Evolutionary conservation across 1,140 invertebrate species (phyloP), one percentile per base, ranked within the genome.

Genomic region (Trissolcus basalis): DNA sequence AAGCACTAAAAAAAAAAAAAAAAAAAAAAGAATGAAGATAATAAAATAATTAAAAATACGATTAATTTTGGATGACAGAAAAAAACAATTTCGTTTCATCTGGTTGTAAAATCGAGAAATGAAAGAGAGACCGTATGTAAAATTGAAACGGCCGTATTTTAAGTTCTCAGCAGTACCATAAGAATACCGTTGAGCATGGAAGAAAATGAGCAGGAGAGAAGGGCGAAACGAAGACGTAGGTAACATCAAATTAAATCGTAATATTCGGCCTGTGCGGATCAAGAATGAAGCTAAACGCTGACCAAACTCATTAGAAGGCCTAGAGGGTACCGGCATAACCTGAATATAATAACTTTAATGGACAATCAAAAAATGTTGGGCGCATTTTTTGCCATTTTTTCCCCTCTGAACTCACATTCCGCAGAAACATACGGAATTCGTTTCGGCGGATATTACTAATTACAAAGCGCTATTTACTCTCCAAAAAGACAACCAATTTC

Each of bases 221-320:
- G 71, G 63, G 59, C 71, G 36, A 70, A 13, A 44, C 43, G 51
- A 70, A 79, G 73, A 73, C 51, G 68, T 71, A 65, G 58, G 78
- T 79, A 77, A 73, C 76, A 77, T 81, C 79, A 81, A 81, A 81
- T 80, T 80, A 81, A 82, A 82, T 82, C 64, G 77, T 79, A 78
- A 76, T 75, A 58, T 60, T 67, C 39, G 71, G 67, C 64, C 48
- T 16, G 50, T 27, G 49, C 12, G 47, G 64, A 60, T 55, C 64
- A 55, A 55, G 36, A 50, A 35, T 47, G 61, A 79, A 79, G 75
- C 58, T 51, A 54, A 67, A 63, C 59, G 63, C 44, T 55, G 60
- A 44, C 64, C 69, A 63, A 80, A 77, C 81, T 81, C 78, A 79
- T 79, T 80, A 81, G 70, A 54, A 49, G 77, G 41, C 63, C 78